A percentile compares a stretch with the other conserved stretches of the same genome.
Evolutionary conservation across 2,113 vertebrate genomes (phyloP).

Genomic region (Grammomys dolichurus): DNA sequence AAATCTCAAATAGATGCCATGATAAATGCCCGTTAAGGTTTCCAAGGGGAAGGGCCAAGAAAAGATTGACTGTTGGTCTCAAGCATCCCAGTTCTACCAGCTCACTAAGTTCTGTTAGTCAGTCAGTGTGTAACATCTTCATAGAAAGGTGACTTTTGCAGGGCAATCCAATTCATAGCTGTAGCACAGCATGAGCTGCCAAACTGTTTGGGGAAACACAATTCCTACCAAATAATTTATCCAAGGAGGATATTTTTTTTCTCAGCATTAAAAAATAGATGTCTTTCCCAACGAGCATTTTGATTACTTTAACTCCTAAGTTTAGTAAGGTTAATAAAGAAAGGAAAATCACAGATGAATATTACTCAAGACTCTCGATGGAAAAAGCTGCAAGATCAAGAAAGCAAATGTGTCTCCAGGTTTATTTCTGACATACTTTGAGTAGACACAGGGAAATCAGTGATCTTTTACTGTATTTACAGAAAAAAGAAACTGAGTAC

Average conservation of each 20-base stretch:
- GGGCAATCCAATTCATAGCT: not conserved
- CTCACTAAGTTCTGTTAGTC: not conserved
- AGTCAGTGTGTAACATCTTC: not conserved
- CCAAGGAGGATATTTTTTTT: not conserved
- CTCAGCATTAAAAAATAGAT: not conserved
- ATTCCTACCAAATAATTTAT: not conserved
- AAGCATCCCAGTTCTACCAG: not conserved
- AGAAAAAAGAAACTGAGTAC: not conserved
- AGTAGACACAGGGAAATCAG: not conserved
- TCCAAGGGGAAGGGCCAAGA: not conserved
- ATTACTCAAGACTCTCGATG: not conserved
- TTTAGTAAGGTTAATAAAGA: not conserved
- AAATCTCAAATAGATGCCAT: not conserved
- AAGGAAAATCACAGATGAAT: not conserved
- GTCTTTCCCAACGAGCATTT: not conserved
- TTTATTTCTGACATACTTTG: not conserved
- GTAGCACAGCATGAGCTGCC: not conserved
- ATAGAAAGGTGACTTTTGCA: not conserved
- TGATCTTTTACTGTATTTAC: not conserved
- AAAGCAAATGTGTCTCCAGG: not conserved
- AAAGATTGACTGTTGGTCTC: not conserved
- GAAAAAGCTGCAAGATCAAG: not conserved
- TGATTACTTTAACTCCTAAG: slow-evolving; percentile 11
- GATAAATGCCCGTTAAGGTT: not conserved
- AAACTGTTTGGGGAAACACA: not conserved